phyloP scores from a whole-genome alignment of 2,797 vertebrate species.

The Lophius americanus region DNA sequence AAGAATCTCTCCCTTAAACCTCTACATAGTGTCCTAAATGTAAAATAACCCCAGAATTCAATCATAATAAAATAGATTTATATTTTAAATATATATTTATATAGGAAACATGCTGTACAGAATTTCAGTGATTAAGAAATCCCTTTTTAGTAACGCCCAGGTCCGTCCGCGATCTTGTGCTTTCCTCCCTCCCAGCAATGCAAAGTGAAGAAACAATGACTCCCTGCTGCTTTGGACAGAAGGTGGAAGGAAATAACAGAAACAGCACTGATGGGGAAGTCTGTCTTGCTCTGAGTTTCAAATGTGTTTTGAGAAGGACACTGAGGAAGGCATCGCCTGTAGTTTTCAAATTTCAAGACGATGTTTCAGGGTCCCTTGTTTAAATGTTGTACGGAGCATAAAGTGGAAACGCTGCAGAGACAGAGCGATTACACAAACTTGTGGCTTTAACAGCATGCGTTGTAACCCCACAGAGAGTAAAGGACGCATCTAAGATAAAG shows the following conservation, averaged over 20 bases:
- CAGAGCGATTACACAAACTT: constrained; percentile 5
- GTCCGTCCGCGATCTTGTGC: constrained; percentile 82
- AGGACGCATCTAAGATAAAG: constrained; percentile 7
- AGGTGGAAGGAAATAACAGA: constrained; percentile 32
- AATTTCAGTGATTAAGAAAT: constrained; percentile 76
- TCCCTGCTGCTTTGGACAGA: constrained; percentile 72
- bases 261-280: constrained; percentile 61
- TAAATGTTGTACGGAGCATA: constrained; percentile 9
- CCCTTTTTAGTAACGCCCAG: constrained; percentile 79
- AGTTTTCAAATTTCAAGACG: too few species aligned
- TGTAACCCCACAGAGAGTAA: constrained; percentile 18
- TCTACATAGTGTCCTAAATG: constrained; percentile 78
- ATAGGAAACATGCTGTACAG: constrained; percentile 86
- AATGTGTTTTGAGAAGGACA: constrained; percentile 37
- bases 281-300: constrained; percentile 63
- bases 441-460: constrained; percentile 24
- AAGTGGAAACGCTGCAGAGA: neutral
- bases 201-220: constrained; percentile 17
- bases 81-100: constrained; percentile 85
- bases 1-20: constrained; percentile 54
- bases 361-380: constrained; percentile 17
- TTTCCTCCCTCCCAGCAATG: constrained; percentile 72
- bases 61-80: constrained; percentile 88
- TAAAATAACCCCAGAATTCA: constrained; percentile 78
- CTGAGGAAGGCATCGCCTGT: constrained; percentile 28